Conservation (phyloP, 2,797 vertebrate species). For the Carapus acus region DNA sequence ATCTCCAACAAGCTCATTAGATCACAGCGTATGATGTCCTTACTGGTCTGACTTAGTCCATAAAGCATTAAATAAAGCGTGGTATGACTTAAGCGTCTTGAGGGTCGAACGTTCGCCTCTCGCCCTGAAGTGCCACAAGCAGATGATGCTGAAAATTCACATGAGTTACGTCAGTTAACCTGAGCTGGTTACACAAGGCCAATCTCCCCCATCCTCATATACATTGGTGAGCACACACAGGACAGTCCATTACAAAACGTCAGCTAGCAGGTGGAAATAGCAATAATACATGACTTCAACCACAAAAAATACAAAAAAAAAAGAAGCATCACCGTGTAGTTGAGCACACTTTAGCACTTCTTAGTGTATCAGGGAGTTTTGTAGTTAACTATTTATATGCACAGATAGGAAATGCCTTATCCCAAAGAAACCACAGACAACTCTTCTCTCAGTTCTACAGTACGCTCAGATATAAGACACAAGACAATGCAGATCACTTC, state of each 20-base stretch:
- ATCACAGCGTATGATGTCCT: slow-evolving; percentile 55
- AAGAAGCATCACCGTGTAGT: slow-evolving; percentile 55
- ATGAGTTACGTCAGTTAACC: slow-evolving; percentile 23
- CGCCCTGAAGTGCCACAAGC: slow-evolving; percentile 62
- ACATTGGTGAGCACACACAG: slow-evolving; percentile 40
- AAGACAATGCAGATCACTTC: slow-evolving; percentile 37
- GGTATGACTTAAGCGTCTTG: slow-evolving; percentile 52
- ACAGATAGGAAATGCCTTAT: slow-evolving; percentile 75
- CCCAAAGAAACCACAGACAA: slow-evolving; percentile 68
- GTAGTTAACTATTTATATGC: slow-evolving; percentile 70
- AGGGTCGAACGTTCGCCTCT: slow-evolving; percentile 68
- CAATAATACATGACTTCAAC: slow-evolving; percentile 70
- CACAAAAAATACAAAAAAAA: slow-evolving; percentile 33
- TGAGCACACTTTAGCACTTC: slow-evolving; percentile 68
- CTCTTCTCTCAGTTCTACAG: slow-evolving; percentile 26
- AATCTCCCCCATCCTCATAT: slow-evolving; percentile 45
- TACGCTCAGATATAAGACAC: no score
- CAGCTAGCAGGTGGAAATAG: slow-evolving; percentile 67
- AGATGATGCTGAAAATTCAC: slow-evolving; percentile 38
- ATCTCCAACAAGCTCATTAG: slow-evolving; percentile 28
- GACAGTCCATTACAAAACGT: slow-evolving; percentile 49
- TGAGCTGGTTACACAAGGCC: slow-evolving; percentile 39
- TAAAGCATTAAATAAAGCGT: slow-evolving; percentile 24
- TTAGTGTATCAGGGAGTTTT: slow-evolving; percentile 76
- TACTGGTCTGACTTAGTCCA: slow-evolving; percentile 32